These are phyloP conservation scores for Zootermopsis nevadensis DNA, from an alignment of 2,888 invertebrate species.

Conservation along the genomic window DNA sequence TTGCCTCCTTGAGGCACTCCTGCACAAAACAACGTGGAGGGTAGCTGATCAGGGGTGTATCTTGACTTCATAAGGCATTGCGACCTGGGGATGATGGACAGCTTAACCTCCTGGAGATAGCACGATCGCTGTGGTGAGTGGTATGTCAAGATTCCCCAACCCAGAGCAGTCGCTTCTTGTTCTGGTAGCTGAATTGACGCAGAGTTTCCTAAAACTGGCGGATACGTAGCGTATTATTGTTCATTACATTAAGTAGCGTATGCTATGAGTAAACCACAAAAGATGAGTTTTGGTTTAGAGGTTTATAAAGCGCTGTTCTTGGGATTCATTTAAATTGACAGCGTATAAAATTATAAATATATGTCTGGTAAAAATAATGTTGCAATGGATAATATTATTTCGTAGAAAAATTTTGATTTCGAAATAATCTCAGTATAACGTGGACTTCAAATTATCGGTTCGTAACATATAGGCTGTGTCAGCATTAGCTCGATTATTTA, in stretches of 20 bases:
- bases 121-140: not conserved
- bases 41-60: not conserved
- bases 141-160: not conserved
- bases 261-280: not conserved
- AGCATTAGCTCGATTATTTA: too few relatives aligned
- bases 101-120: not conserved
- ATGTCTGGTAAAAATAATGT: too few relatives aligned
- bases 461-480: too few relatives aligned
- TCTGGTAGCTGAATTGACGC: not conserved
- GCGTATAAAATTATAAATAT: too few relatives aligned
- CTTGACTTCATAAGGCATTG: not conserved
- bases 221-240: not conserved
- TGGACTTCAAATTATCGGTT: too few relatives aligned
- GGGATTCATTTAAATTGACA: too few relatives aligned
- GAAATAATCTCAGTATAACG: too few relatives aligned
- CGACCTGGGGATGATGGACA: not conserved
- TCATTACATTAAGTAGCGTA: not conserved
- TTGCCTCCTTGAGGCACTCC: not conserved
- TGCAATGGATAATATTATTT: too few relatives aligned
- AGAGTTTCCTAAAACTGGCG: not conserved
- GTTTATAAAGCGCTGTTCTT: too few relatives aligned
- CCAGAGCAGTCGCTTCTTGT: not conserved
- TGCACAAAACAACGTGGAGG: constrained; percentile 1
- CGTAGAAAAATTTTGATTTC: too few relatives aligned
- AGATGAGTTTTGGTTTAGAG: too few relatives aligned